Evolutionary conservation across 1,140 invertebrate species (phyloP).

Genomic region (Bombus confusus): DNA sequence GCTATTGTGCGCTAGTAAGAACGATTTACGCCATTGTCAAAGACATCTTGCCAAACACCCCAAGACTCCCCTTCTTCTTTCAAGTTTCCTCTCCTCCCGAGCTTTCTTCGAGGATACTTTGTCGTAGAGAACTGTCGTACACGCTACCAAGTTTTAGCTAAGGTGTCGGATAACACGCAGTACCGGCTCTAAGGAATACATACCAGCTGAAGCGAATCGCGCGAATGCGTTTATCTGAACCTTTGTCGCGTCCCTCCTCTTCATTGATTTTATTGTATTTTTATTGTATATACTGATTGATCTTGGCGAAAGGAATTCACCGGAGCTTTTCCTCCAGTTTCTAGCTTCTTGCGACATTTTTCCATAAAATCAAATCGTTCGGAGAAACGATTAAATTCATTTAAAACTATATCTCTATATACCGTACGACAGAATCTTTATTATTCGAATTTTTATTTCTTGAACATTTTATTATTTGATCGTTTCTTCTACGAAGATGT

Average conservation of each 20-base stretch:
- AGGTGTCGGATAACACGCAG: conserved; percentile 28
- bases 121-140: conserved; percentile 8
- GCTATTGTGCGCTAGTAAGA: conserved; percentile 60
- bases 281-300: neutral
- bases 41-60: conserved; percentile 42
- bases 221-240: conserved; percentile 35
- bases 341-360: neutral
- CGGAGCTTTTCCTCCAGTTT: neutral
- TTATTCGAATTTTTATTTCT: neutral
- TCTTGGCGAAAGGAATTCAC: neutral
- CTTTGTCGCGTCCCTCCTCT: neutral
- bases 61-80: neutral
- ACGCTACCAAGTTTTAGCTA: conserved; percentile 35
- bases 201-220: conserved; percentile 40
- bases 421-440: neutral
- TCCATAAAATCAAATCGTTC: neutral
- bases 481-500: conserved; percentile 1
- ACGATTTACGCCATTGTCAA: conserved; percentile 61
- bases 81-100: conserved; percentile 17
- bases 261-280: neutral
- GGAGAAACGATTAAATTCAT: neutral
- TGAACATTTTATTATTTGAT: neutral
- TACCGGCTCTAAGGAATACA: conserved; percentile 26
- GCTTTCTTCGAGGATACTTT: conserved; percentile 51
- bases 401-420: neutral